Conservation (phyloP, 53 echinoderm and acorn worm genomes). For the Antedon mediterranea region DNA sequence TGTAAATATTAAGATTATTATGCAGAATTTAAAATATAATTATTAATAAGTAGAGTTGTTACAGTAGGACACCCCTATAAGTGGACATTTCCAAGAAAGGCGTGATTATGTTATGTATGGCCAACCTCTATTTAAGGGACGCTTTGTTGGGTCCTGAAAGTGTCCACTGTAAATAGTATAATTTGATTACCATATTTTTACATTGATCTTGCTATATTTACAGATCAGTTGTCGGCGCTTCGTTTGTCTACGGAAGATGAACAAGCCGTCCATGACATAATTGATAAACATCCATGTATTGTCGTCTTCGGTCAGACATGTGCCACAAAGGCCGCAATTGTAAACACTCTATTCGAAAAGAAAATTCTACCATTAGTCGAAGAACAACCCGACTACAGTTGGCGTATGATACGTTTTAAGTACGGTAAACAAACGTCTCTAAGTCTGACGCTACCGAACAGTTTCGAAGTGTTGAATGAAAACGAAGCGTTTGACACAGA, state of each 20-base stretch:
- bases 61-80: no score
- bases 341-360: constrained; percentile 62
- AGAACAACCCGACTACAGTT: constrained; percentile 41
- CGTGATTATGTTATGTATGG: no score
- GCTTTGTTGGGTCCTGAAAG: no score
- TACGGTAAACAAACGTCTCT: constrained; percentile 54
- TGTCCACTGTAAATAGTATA: neutral
- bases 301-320: constrained; percentile 75
- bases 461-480: constrained; percentile 71
- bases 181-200: neutral
- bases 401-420: constrained; percentile 59
- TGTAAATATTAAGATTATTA: no score
- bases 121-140: no score
- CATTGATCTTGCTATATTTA: no score
- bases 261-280: constrained; percentile 46
- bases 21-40: no score
- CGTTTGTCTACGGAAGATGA: constrained; percentile 52
- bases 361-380: constrained; percentile 47
- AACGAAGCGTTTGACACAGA: constrained; percentile 31
- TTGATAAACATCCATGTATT: constrained; percentile 63
- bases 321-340: constrained; percentile 58
- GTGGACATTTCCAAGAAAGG: no score
- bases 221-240: constrained; percentile 60
- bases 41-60: no score
- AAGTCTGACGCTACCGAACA: constrained; percentile 67